A percentile compares a stretch with the other conserved stretches of the same genome.
Conservation (phyloP, 2,113 vertebrate species). For the Cyphomyrus plagiostoma region DNA sequence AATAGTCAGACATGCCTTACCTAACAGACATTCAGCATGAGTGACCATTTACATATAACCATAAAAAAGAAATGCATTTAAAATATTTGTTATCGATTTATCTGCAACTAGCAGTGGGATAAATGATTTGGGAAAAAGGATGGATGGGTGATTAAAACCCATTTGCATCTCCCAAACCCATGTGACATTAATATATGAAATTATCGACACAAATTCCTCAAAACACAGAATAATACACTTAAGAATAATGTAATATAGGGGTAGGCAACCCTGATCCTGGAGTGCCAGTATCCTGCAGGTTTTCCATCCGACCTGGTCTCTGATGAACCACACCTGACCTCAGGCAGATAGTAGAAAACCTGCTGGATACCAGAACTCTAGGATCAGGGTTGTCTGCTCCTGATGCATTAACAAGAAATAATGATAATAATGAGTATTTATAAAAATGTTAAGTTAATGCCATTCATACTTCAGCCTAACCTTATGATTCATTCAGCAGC, state of each 20-base stretch:
- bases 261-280: neutral
- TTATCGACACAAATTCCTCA: neutral
- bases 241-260: neutral
- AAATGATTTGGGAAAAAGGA: neutral
- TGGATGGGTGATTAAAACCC: neutral
- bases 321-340: neutral
- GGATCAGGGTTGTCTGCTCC: neutral
- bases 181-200: neutral
- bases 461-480: neutral
- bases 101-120: neutral
- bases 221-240: neutral
- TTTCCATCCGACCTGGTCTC: neutral
- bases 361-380: neutral
- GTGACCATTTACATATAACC: neutral
- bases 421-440: neutral
- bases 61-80: conserved; percentile 1
- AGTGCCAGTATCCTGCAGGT: neutral
- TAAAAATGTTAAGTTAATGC: neutral
- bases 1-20: neutral
- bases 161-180: neutral
- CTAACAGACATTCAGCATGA: neutral
- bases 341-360: neutral
- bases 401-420: neutral
- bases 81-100: neutral
- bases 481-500: neutral